Evolutionary conservation across 2,113 vertebrate species (phyloP), one percentile per base, ranked within the genome.

Genomic region (Sisor rabdophorus): DNA sequence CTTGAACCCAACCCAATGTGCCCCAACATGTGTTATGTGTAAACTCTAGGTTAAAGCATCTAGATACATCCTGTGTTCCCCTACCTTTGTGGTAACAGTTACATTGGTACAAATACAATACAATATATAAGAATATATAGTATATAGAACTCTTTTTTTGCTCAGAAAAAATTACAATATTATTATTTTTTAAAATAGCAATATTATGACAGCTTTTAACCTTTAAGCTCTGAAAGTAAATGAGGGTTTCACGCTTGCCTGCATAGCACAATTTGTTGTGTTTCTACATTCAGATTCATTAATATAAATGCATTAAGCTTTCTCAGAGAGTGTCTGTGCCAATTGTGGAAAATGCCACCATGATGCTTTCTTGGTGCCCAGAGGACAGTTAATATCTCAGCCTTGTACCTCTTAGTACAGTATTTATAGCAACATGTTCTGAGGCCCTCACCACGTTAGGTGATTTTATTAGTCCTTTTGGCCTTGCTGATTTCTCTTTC

Each of bases 391-490:
- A 80, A 79, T 74, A 70, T 80, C 70, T 63, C 64, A 77, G 61
- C 26, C 19, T 7, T 63, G 54, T 63, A 65, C 24, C 22, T 44
- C 64, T 70, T 68, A 67, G 68, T 52, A n/a, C 55, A 55, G 59
- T 82, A 80, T 70, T 82, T 80, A 77, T 79, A 82, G 78, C 75
- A 77, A 58, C 40, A 74, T 70, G 55, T 74, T 77, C 64, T 40
- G 16, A 67, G 64, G 74, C 20, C 76, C 26, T 79, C 19, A 48
- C 47, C 68, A 69, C 30, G 76, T 77, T 77, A 48, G 48, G 53
- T 76, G 73, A 73, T 77, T 79, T 79, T 73, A 77, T 82, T 82
- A 76, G 32, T 36, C 24, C 55, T 75, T 53, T 78, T 63, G 65
- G 69, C 61, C 44, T 81, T n/a, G 75, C 52, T 26, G 44, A 26